Conservation (phyloP, 53 echinoderm and acorn worm genomes). For the Paelopatides confundens region DNA sequence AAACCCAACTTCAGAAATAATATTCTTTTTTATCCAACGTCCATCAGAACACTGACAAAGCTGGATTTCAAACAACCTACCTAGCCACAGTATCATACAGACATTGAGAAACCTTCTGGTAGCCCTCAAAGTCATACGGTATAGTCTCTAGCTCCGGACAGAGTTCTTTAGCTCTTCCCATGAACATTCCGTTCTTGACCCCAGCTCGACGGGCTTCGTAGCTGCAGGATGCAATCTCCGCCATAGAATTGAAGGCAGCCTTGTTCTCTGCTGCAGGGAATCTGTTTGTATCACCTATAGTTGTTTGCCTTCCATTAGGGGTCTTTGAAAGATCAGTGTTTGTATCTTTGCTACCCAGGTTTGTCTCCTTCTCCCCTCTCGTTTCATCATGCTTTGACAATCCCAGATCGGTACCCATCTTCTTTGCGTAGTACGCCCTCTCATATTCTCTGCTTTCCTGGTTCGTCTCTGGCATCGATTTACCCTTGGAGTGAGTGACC, state of each 20-base stretch:
- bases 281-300: background rate
- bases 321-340: background rate
- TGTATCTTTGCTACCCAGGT: background rate
- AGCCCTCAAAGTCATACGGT: conserved; percentile 96
- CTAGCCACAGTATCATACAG: conserved; percentile 93
- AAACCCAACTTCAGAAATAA: too few species aligned
- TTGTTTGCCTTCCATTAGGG: background rate
- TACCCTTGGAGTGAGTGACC: conserved; percentile 91
- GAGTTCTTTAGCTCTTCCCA: conserved; percentile 86
- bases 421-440: conserved; percentile 73
- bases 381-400: background rate
- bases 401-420: background rate
- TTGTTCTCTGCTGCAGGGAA: background rate
- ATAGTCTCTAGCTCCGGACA: conserved; percentile 92
- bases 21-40: too few species aligned
- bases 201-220: conserved; percentile 90
- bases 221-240: conserved; percentile 96
- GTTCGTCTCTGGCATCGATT: conserved; percentile 69
- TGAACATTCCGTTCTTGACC: conserved; percentile 95
- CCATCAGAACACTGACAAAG: too few species aligned
- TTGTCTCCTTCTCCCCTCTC: background rate
- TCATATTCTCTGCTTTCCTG: conserved; percentile 75
- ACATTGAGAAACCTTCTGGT: conserved; percentile 79
- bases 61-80: conserved; percentile 60
- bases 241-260: conserved; percentile 81